Conservation (phyloP, 2,888 invertebrate genomes). For the Halocaridina rubra region DNA sequence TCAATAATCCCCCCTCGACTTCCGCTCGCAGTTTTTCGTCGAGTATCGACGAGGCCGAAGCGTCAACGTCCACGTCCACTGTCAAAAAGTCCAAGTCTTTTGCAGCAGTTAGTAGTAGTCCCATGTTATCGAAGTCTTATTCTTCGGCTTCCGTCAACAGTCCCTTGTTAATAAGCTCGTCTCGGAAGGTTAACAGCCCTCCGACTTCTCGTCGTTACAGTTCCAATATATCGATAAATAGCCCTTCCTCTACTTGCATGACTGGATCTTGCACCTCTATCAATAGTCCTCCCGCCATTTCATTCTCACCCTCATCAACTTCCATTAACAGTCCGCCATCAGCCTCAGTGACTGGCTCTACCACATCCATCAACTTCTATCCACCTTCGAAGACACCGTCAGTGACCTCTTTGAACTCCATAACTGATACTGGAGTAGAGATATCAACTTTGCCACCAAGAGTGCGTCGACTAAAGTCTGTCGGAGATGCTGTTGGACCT, state of each 20-base stretch:
- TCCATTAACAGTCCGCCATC: conserved; percentile 51
- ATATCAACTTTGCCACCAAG: conserved; percentile 34
- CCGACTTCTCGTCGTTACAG: background rate
- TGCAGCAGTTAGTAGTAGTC: background rate
- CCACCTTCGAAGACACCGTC: conserved; percentile 53
- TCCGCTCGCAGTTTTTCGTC: background rate
- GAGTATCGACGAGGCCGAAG: background rate
- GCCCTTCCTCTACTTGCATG: conserved; percentile 27
- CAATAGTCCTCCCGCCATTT: conserved; percentile 43
- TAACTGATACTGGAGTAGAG: conserved; percentile 35
- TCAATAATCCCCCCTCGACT: conserved; percentile 25
- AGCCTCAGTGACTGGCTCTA: conserved; percentile 45
- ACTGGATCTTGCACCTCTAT: conserved; percentile 41
- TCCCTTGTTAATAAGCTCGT: background rate
- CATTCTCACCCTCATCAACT: conserved; percentile 45
- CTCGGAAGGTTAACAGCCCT: background rate
- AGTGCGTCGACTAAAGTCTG: conserved; percentile 39
- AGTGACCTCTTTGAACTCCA: conserved; percentile 32
- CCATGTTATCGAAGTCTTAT: background rate
- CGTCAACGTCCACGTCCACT: background rate
- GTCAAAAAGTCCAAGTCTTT: background rate
- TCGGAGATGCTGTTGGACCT: conserved; percentile 20
- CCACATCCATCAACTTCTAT: conserved; percentile 45
- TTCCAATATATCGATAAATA: conserved; percentile 22
- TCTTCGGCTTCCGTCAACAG: background rate